A percentile compares a stretch with the other conserved stretches of the same genome.
phyloP scores from a whole-genome alignment of 1,140 invertebrate species.

The Bombus fervidus region DNA sequence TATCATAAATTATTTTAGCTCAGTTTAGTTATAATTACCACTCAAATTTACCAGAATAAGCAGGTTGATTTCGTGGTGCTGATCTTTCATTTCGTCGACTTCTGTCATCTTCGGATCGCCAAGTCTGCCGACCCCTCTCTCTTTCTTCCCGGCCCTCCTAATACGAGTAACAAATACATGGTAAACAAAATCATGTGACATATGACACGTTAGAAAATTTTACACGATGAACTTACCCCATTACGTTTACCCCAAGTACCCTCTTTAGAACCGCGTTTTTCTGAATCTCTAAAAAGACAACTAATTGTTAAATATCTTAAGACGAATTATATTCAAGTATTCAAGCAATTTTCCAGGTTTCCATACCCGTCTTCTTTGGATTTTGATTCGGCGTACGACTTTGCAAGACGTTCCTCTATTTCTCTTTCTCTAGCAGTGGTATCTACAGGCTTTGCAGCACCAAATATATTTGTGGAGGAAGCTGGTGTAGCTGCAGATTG shows the following conservation, averaged over 20 bases:
- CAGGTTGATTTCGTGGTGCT: slow-evolving; percentile 54
- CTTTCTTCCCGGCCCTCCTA: slow-evolving; percentile 76
- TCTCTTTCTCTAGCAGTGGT: slow-evolving; percentile 91
- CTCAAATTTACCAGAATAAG: slow-evolving; percentile 68
- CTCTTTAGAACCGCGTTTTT: slow-evolving; percentile 68
- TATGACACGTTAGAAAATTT: neutral
- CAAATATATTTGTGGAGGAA: slow-evolving; percentile 90
- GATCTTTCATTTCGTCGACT: slow-evolving; percentile 57
- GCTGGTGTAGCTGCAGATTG: slow-evolving; percentile 65
- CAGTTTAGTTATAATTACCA: neutral
- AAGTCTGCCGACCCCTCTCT: slow-evolving; percentile 63
- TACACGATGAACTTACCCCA: slow-evolving; percentile 66
- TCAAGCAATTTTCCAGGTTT: neutral
- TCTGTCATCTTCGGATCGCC: slow-evolving; percentile 65
- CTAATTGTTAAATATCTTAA: neutral
- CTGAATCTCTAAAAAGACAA: slow-evolving; percentile 66
- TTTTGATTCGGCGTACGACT: slow-evolving; percentile 77
- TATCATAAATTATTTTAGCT: neutral
- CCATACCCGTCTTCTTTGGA: slow-evolving; percentile 74
- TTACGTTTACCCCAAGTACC: slow-evolving; percentile 74
- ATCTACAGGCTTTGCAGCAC: slow-evolving; percentile 96
- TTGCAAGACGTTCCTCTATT: slow-evolving; percentile 87
- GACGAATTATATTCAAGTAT: neutral
- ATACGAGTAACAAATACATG: slow-evolving; percentile 8
- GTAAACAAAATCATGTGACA: neutral